These are phyloP conservation scores for Hymenopus coronatus DNA, from an alignment of 2,888 invertebrate genomes.

Conservation along the genomic window DNA sequence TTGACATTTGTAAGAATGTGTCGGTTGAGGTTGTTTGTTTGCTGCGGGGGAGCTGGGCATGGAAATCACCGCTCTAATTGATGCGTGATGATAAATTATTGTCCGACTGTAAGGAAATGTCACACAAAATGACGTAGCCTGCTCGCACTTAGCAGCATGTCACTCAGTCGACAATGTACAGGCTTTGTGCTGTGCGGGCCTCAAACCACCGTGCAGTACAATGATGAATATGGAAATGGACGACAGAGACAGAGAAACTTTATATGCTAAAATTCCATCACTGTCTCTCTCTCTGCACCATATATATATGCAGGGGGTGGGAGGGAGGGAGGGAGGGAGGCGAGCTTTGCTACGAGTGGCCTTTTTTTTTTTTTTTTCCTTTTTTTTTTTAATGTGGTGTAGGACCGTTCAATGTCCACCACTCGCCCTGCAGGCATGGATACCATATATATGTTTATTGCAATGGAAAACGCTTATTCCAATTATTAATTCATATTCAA, in stretches of 20 bases:
- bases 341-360: slow-evolving; percentile 16
- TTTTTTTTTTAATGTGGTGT: slow-evolving; percentile 13
- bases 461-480: slow-evolving; percentile 29
- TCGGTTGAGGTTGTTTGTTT: no score
- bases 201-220: slow-evolving; percentile 3
- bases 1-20: no score
- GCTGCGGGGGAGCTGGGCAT: not conserved
- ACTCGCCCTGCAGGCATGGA: slow-evolving; percentile 6
- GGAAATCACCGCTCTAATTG: not conserved
- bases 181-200: slow-evolving; percentile 11
- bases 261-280: slow-evolving; percentile 22
- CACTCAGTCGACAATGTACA: not conserved
- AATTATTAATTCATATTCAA: slow-evolving; percentile 22
- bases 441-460: slow-evolving; percentile 28
- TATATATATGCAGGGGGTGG: not conserved
- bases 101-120: not conserved
- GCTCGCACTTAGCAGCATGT: not conserved
- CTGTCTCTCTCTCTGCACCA: not conserved
- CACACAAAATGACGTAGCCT: not conserved
- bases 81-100: not conserved
- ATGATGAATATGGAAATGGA: slow-evolving; percentile 21
- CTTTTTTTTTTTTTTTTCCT: not conserved
- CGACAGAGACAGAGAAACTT: slow-evolving; percentile 12
- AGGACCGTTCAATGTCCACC: slow-evolving; percentile 13
- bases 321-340: not conserved